Evolutionary conservation across 2,113 vertebrate genomes (phyloP), one percentile per base, ranked within the genome.

Genomic region (Cryptomyrus ogoouensis): DNA sequence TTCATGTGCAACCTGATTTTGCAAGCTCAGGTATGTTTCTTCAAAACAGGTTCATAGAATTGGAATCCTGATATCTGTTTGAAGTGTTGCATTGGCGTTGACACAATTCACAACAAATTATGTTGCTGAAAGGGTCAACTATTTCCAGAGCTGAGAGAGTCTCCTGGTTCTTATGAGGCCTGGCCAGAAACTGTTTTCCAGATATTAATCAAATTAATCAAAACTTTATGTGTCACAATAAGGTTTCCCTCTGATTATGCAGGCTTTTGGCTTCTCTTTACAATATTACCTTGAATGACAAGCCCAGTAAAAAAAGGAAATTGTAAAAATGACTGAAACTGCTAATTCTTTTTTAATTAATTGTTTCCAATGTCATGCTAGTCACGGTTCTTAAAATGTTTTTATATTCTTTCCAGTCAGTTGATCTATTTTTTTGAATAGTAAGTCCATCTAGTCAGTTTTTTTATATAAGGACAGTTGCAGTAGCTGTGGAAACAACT

Each of bases 91-190:
- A 49, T 62, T 91, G 83, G 31, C 90, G 13, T 74, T 27, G 39
- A 80, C 31, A 12, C 56, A 39, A 88, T 91, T 90, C 85, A 86
- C 27, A 49, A 80, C 15, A 89, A 74, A 90, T 89, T 88, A 89
- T 27, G 21, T 74, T 88, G 88, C 27, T 31, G 31, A 6, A 87
- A 39, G 80, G 31, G 4, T 85, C n/a, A 62, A 46, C 42, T 21
- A 49, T 56, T 85, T 85, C 53, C 53, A 85, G 90, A 62, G 6
- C 31, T 91, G 2, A 21, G 83, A 89, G 52, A 90, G 52, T 19
- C 80, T 77, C 42, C 49, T 90, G 83, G 49, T 52, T 91, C 86
- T 89, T 90, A 83, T 89, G 80, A 91, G 56, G 56, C 1, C 31
- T 53, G 39, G 86, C 87, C 87, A 44, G 46, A 83, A 89, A 87